Evolutionary conservation across 2,113 vertebrate species (phyloP).

Genomic region (Lanius collurio): DNA sequence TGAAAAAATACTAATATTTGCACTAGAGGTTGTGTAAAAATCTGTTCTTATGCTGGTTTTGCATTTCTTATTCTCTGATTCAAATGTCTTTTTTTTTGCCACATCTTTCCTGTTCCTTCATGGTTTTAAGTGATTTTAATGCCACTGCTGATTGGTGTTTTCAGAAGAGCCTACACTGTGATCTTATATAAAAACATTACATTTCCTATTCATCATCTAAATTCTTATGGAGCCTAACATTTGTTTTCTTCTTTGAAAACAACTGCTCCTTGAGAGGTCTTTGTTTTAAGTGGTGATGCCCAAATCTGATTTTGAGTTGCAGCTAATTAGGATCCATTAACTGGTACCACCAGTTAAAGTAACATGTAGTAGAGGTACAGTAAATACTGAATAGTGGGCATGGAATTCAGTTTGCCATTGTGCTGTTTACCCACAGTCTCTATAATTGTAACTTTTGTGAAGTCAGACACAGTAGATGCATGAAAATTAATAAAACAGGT

Average conservation of each 20-base stretch:
- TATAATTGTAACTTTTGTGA: not conserved
- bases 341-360: not conserved
- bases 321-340: not conserved
- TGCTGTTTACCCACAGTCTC: not conserved
- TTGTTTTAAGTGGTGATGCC: not conserved
- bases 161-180: not conserved
- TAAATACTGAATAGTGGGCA: not conserved
- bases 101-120: not conserved
- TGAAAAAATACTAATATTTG: not conserved
- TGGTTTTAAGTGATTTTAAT: not conserved
- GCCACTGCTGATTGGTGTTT: not conserved
- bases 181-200: not conserved
- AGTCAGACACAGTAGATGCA: not conserved
- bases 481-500: not conserved
- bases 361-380: fast-evolving
- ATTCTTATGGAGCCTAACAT: not conserved
- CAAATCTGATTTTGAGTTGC: not conserved
- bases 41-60: not conserved
- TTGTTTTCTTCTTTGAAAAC: not conserved
- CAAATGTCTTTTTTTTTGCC: not conserved
- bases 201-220: not conserved
- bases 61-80: not conserved
- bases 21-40: not conserved
- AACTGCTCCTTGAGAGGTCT: not conserved
- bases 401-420: not conserved